Evolutionary conservation across 2,888 invertebrate species (phyloP).

Genomic region (Furcula furcula): DNA sequence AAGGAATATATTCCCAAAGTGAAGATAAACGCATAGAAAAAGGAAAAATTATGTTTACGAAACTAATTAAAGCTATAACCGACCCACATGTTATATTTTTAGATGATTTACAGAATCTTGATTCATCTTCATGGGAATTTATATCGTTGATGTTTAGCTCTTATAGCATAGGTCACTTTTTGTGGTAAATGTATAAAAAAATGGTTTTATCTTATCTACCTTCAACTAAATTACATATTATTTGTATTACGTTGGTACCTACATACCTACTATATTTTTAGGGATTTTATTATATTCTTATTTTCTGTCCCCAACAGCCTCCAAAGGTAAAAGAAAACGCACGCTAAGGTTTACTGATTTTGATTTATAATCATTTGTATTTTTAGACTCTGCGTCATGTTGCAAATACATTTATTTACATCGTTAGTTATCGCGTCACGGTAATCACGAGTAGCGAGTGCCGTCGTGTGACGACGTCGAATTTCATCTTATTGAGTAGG

Average conservation of each 20-base stretch:
- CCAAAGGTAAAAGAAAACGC: constrained; percentile 33
- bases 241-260: too few species aligned
- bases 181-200: too few species aligned
- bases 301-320: constrained; percentile 36
- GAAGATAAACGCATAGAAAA: constrained; percentile 59
- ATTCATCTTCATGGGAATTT: constrained; percentile 67
- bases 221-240: too few species aligned
- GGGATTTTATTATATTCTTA: too few species aligned
- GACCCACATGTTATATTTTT: constrained; percentile 61
- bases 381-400: neutral
- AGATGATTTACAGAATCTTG: constrained; percentile 77
- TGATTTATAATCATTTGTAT: neutral
- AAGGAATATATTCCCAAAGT: constrained; percentile 54
- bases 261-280: too few species aligned
- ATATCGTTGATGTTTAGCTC: constrained; percentile 55
- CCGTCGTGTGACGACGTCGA: neutral
- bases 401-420: constrained; percentile 14
- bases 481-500: neutral
- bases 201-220: too few species aligned
- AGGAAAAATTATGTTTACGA: constrained; percentile 57
- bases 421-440: constrained; percentile 6
- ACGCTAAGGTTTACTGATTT: neutral
- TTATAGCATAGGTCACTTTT: too few species aligned
- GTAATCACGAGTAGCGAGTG: neutral
- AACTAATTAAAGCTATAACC: constrained; percentile 52